phyloP scores from a whole-genome alignment of 2,888 invertebrate species.

The Leucophenga maculata region DNA sequence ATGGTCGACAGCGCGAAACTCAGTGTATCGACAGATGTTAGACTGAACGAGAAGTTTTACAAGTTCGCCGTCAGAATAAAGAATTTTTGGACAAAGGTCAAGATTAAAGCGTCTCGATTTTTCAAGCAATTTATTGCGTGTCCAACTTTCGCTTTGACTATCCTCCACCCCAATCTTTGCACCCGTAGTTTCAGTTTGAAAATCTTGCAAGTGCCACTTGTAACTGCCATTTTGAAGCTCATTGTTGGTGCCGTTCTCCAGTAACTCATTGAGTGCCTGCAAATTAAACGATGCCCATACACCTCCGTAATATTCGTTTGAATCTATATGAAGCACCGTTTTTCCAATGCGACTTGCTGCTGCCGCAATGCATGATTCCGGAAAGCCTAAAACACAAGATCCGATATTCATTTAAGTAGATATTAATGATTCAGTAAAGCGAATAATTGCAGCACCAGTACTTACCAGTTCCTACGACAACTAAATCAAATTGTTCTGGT shows the following conservation, averaged over 20 bases:
- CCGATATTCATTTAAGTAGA: constrained; percentile 34
- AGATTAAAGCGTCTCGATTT: constrained; percentile 91
- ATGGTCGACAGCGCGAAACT: constrained; percentile 93
- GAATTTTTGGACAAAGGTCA: constrained; percentile 92
- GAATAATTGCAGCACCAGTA: neutral
- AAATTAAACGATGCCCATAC: constrained; percentile 96
- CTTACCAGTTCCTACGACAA: constrained; percentile 92
- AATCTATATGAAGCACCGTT: constrained; percentile 92
- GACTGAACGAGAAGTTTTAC: constrained; percentile 95
- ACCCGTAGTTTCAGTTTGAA: neutral
- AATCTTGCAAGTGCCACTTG: constrained; percentile 55
- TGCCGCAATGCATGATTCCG: constrained; percentile 95
- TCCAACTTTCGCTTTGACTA: constrained; percentile 69
- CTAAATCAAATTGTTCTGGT: constrained; percentile 90
- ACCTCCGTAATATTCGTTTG: constrained; percentile 94
- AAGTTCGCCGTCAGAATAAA: constrained; percentile 90
- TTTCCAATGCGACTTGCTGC: constrained; percentile 95
- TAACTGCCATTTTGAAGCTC: constrained; percentile 62
- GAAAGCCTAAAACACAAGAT: constrained; percentile 78
- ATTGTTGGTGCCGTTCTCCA: constrained; percentile 43
- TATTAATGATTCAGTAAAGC: neutral
- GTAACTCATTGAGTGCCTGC: constrained; percentile 82
- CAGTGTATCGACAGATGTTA: constrained; percentile 96
- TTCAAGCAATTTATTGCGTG: constrained; percentile 74
- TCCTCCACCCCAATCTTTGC: constrained; percentile 17